phyloP scores from a whole-genome alignment of 2,888 invertebrate genomes.

The Hoplodrina ambigua region DNA sequence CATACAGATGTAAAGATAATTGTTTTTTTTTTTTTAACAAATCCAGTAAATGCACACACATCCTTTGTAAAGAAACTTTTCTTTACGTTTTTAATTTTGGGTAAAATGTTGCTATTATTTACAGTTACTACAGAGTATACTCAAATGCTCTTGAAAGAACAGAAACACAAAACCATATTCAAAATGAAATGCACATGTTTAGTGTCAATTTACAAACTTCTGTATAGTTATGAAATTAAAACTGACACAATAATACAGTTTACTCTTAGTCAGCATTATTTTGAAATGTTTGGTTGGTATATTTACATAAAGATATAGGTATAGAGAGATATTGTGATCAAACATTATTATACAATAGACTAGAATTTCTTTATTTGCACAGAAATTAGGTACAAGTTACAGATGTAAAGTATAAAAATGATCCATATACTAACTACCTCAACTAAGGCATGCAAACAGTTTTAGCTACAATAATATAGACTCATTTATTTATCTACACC shows the following conservation, averaged over 20 bases:
- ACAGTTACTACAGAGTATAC: slow-evolving; percentile 11
- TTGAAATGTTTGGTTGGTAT: neutral
- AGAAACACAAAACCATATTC: neutral
- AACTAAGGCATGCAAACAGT: too few species aligned
- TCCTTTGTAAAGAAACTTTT: neutral
- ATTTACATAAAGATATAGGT: neutral
- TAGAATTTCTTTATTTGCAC: too few species aligned
- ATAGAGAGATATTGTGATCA: too few species aligned
- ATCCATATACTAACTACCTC: too few species aligned
- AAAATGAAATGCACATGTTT: neutral
- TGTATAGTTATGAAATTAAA: neutral
- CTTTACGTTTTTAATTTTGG: neutral
- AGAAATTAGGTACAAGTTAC: too few species aligned
- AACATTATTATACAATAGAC: too few species aligned
- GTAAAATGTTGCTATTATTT: neutral
- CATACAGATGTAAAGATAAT: neutral
- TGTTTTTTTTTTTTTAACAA: slow-evolving; percentile 12
- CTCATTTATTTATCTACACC: too few species aligned
- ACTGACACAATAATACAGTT: neutral
- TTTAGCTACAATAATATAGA: too few species aligned
- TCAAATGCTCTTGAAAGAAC: neutral
- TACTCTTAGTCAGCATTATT: neutral
- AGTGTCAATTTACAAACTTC: slow-evolving; percentile 4
- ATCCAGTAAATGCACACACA: slow-evolving; percentile 5
- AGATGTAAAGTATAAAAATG: too few species aligned